Percentiles rank a stretch among this genome's conserved stretches.
Evolutionary conservation across 2,888 invertebrate species (phyloP).

Genomic region (Diarsia brunnea): DNA sequence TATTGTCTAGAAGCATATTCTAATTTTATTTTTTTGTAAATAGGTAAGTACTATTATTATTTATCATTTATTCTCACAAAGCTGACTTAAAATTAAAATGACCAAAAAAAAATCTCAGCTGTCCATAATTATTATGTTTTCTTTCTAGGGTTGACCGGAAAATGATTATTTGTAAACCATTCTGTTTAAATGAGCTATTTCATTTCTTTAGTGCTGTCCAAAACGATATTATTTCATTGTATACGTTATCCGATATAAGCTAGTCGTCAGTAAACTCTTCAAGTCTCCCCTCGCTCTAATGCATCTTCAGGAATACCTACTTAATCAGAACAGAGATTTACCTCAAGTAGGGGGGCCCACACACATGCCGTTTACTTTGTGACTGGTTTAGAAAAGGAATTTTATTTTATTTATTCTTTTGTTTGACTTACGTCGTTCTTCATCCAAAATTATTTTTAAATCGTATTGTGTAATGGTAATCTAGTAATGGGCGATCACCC

Average conservation of each 20-base stretch:
- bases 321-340: conserved; percentile 83
- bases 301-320: conserved; percentile 76
- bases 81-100: too few species aligned
- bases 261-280: conserved; percentile 39
- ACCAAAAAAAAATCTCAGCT: too few species aligned
- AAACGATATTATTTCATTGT: not conserved
- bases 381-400: conserved; percentile 6
- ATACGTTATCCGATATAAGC: conserved; percentile 13
- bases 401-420: conserved; percentile 6
- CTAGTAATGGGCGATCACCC: not conserved
- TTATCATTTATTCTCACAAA: too few species aligned
- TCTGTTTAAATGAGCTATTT: too few species aligned
- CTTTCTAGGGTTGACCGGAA: too few species aligned
- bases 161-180: too few species aligned
- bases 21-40: too few species aligned
- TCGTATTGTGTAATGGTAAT: not conserved
- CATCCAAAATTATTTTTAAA: conserved; percentile 12
- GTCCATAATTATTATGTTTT: too few species aligned
- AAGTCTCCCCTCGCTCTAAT: conserved; percentile 74
- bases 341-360: conserved; percentile 68
- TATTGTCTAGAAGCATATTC: too few species aligned
- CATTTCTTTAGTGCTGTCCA: too few species aligned
- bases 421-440: not conserved
- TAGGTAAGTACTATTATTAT: too few species aligned
- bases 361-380: conserved; percentile 60